Evolutionary conservation across 64 coral and sea anemone species (phyloP), one percentile per base, ranked within the genome.

Genomic region (Actinia tenebrosa): DNA sequence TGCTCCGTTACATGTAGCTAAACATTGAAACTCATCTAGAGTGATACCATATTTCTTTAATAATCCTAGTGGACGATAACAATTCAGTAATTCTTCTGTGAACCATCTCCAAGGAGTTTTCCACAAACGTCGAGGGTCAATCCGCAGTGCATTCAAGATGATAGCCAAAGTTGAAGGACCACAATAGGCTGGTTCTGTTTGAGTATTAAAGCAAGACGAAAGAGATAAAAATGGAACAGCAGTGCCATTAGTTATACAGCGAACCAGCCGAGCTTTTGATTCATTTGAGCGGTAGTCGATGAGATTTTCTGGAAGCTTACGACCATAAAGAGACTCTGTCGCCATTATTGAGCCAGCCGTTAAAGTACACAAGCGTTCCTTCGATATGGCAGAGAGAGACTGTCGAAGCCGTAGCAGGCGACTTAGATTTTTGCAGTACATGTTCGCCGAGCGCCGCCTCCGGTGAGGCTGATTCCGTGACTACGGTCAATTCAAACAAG

Each of bases 31-130:
- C 80, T 98, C 87, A n/a, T 92, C 93, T 62, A 98, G 61, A 11
- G 95, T 98, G 10, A 98, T 94, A 4, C 92, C 95, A 56, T 56
- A 72, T 75, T 86, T 68, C 82, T 98, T 94, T 7, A 92, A 43
- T 7, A 90, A 79, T 16, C 92, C 92, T 42, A 98, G 83, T 16
- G 92, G 90, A 42, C 87, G 87, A 46, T 92, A 98, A 64, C 87
- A 98, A 6, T 94, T 87, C 44, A 98, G 72, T 45, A 94, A 77
- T 7, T 94, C 92, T 68, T 94, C 95, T 10, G 93, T 86, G 77
- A 91, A 98, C 95, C 95, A 98, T 2, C 95, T 87, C 90, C 95
- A 94, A 15, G 93, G 80, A 2, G 89, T 91, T 90, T 92, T 94
- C 95, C 95, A 92, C 20, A 94, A 47, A 26, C 90, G 82, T 53